Conservation (phyloP, 2,797 vertebrate genomes). For the Pyrocephalus nanus region DNA sequence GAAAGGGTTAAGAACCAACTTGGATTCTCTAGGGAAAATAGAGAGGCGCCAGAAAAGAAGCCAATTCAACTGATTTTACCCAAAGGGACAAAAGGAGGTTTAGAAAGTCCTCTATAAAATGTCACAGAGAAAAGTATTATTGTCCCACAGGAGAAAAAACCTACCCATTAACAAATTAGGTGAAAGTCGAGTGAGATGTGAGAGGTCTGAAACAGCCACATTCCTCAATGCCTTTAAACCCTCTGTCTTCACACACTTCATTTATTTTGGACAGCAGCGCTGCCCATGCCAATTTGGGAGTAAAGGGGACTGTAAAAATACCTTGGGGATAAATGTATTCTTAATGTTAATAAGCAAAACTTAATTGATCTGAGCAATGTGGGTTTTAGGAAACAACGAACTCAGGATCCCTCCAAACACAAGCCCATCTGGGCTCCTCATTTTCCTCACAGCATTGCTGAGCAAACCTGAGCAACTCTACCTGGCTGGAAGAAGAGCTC, state of each 20-base stretch:
- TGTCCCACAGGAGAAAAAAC: background rate
- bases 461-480: background rate
- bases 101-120: background rate
- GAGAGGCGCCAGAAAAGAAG: background rate
- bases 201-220: background rate
- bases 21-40: background rate
- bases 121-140: background rate
- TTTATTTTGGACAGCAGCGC: background rate
- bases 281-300: background rate
- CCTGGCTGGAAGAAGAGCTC: background rate
- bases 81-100: background rate
- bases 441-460: background rate
- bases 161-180: slow-evolving; percentile 34
- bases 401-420: background rate
- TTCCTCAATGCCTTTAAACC: background rate
- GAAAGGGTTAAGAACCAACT: background rate
- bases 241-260: background rate
- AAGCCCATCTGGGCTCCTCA: background rate
- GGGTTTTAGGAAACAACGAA: background rate
- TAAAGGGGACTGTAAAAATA: background rate
- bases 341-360: background rate
- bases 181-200: background rate
- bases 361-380: background rate
- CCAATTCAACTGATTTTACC: slow-evolving; percentile 1
- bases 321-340: background rate